Percentiles rank a stretch among this genome's conserved stretches.
Evolutionary conservation across 2,888 invertebrate species (phyloP).

Genomic region (Crematogaster levior): DNA sequence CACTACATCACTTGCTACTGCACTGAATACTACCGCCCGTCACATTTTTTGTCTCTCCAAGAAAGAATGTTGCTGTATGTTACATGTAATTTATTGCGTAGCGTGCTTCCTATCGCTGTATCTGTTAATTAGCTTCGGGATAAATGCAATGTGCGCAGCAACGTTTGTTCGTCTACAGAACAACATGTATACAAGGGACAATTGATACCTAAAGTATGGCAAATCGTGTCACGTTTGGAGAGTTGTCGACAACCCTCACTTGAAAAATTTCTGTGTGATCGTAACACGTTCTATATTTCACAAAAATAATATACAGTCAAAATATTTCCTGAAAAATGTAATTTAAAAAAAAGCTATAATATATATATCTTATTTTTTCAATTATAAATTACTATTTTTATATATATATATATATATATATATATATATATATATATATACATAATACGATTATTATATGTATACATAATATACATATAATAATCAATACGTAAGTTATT

Average conservation of each 20-base stretch:
- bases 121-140: constrained; percentile 65
- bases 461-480: no score
- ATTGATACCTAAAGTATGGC: not conserved
- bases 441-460: no score
- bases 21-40: constrained; percentile 10
- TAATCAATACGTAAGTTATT: not conserved
- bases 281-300: not conserved
- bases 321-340: not conserved
- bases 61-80: constrained; percentile 42
- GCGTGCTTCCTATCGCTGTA: constrained; percentile 66
- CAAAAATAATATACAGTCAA: not conserved
- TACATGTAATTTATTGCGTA: constrained; percentile 61
- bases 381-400: not conserved
- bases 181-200: not conserved
- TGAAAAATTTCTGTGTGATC: not conserved
- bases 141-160: constrained; percentile 55
- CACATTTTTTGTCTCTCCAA: constrained; percentile 49
- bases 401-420: no score
- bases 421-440: no score
- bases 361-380: not conserved
- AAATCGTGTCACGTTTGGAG: not conserved
- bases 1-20: constrained; percentile 55
- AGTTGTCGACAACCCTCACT: not conserved
- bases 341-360: not conserved
- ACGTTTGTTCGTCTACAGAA: constrained; percentile 4